phyloP scores from a whole-genome alignment of 2,797 vertebrate species.

The Cheirogaleus major region DNA sequence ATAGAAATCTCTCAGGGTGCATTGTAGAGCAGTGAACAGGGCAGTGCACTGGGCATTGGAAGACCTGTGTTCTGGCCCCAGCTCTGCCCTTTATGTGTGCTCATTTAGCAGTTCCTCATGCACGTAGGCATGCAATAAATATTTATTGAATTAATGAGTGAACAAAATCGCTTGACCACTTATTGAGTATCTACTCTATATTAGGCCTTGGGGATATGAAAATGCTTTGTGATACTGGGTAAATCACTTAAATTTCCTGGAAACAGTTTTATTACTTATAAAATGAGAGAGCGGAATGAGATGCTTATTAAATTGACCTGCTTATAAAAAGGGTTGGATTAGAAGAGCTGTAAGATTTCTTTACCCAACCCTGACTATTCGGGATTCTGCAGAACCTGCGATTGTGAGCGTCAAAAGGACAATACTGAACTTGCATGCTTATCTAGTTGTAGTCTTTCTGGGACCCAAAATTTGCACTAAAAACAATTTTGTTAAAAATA shows the following conservation, averaged over 20 bases:
- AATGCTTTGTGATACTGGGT: neutral
- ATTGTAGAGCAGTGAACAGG: neutral
- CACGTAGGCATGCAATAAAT: neutral
- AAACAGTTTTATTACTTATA: neutral
- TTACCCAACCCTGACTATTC: neutral
- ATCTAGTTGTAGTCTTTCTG: neutral
- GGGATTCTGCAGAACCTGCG: neutral
- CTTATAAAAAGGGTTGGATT: neutral
- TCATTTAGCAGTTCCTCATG: neutral
- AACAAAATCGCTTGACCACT: neutral
- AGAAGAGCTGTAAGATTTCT: neutral
- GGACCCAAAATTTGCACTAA: neutral
- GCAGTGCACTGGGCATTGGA: neutral
- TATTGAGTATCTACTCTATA: neutral
- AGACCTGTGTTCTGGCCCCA: neutral
- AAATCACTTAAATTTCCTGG: neutral
- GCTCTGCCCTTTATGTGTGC: neutral
- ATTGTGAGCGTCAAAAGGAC: neutral
- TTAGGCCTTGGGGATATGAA: neutral
- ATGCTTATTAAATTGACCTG: neutral
- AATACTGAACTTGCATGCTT: neutral
- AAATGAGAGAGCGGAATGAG: neutral
- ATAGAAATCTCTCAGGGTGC: neutral
- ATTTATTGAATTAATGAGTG: neutral
- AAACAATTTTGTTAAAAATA: slow-evolving; percentile 18